Base-by-base conservation (phyloP, 2,888 invertebrate genomes). In the Nephrocerus scutellatus region DNA sequence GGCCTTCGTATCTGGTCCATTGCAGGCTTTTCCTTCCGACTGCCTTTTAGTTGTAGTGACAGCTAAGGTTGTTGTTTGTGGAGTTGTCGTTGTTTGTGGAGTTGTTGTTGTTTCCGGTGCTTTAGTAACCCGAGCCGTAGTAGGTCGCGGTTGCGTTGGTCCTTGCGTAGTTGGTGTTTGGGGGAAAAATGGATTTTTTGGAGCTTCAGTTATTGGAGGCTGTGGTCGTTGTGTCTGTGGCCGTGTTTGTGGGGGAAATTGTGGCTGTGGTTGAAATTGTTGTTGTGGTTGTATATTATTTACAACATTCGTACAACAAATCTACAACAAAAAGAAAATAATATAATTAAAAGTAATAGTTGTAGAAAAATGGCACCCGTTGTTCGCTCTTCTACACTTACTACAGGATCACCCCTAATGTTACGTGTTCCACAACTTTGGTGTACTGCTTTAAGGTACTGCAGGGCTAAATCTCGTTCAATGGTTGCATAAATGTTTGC, bases 361-460 rank as follows among this genome's bases (percentile, higher is more conserved):
- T n/a, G n/a, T n/a, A n/a, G n/a, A n/a, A n/a, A n/a, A n/a, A n/a
- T n/a, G n/a, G n/a, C n/a, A n/a, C n/a, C n/a, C n/a, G n/a, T n/a
- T n/a, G n/a, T n/a, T n/a, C n/a, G n/a, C n/a, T n/a, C n/a, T n/a
- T n/a, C 14, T 15, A 36, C 28, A 34, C 41, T 52, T 60, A 67
- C 66, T 54, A 68, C 49, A 7, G 69, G 66, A 51, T 66, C 64
- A 6, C 60, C 53, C n/a, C 59, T 54, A 3, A 59, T 7, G 30
- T 32, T 61, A 30, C 56, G 51, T 13, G 57, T 62, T 16, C 62
- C 62, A 45, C 68, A 68, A 40, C 50, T 56, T 36, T 59, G 53
- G 41, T 66, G 60, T 26, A 62, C 39, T 1, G 48, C 46, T 23
- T 58, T 41, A 7, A 69, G 38, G 48, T 63, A 68, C 8, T 58